Percentiles rank a stretch among this genome's conserved stretches.
These are phyloP conservation scores for Tragelaphus oryx DNA, from an alignment of 2,797 vertebrate genomes.

Conservation along the genomic window DNA sequence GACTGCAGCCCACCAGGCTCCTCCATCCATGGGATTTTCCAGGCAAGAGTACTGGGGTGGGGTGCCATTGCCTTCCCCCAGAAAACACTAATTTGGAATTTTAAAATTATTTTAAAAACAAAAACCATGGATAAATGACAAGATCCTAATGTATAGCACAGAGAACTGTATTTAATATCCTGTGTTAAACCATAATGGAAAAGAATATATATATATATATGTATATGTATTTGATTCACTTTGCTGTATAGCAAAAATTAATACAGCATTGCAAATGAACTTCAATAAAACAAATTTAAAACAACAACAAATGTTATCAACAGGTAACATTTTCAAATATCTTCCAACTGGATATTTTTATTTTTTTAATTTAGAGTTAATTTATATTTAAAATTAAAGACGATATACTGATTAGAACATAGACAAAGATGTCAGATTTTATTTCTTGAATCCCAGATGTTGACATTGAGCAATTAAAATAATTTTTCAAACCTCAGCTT, in stretches of 20 bases:
- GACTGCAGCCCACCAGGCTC: too few relatives aligned
- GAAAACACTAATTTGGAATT: background rate
- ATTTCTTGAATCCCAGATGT: background rate
- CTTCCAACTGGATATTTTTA: background rate
- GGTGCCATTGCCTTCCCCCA: too few relatives aligned
- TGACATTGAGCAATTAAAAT: background rate
- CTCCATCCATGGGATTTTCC: too few relatives aligned
- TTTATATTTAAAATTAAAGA: background rate
- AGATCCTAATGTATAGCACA: background rate
- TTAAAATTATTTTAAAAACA: background rate
- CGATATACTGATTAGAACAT: background rate
- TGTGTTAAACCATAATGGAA: background rate
- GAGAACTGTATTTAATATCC: background rate
- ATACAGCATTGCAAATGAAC: background rate
- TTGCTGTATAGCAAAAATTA: background rate
- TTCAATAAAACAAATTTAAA: background rate
- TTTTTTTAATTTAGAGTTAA: background rate
- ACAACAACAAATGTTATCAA: background rate
- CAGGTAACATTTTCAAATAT: background rate
- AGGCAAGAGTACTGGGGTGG: too few relatives aligned
- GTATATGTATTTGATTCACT: background rate
- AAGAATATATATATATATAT: background rate
- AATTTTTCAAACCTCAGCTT: background rate
- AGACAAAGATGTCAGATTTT: background rate
- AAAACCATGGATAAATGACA: background rate